Evolutionary conservation across 2,113 vertebrate genomes (phyloP), one percentile per base, ranked within the genome.

Genomic region (Xenopus tropicalis): DNA sequence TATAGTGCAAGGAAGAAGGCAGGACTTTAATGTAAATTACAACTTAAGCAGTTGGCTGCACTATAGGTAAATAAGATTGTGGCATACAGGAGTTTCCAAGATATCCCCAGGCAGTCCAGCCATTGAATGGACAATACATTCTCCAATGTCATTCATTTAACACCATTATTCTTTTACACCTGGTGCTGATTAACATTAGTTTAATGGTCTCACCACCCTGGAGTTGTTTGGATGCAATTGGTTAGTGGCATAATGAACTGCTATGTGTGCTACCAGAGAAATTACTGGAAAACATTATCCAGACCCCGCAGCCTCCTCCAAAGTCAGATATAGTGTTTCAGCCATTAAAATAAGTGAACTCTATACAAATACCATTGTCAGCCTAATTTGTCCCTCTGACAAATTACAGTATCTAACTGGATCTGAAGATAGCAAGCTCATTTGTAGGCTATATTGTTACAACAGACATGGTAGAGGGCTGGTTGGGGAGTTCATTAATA

Each of bases 1-100:
- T 37, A 37, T 8, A 37, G 2, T 37, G 29, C 6, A 37, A 3
- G 29, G 1, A 37, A 37, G 29, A 37, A 37, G 10, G 10, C 3
- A 37, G 29, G 46, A 48, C 16, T 54, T 10, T n/a, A n/a, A 54
- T 4, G 16, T 0, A 48, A n/a, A n/a, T n/a, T n/a, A n/a, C n/a
- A n/a, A n/a, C n/a, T n/a, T n/a, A n/a, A 48, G 16, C 10, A 48
- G 46, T 48, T 16, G 23, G 22, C n/a, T 52, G 21, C 25, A 21
- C 17, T 67, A 52, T n/a, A 67, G 65, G 52, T 67, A 52, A 67
- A 67, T 67, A 22, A 23, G 1, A 22, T 66, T 66, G 64, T 22
- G 21, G 64, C 14, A 66, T 66, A 19, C 44, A 66, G 65, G 10
- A 59, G 11, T 59, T 12, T 11, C 20, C 57, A 59, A 4, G 57